Percentiles rank a stretch among this genome's conserved stretches.
Evolutionary conservation across 2,113 vertebrate genomes (phyloP).

Genomic region (Triplophysa rosa): DNA sequence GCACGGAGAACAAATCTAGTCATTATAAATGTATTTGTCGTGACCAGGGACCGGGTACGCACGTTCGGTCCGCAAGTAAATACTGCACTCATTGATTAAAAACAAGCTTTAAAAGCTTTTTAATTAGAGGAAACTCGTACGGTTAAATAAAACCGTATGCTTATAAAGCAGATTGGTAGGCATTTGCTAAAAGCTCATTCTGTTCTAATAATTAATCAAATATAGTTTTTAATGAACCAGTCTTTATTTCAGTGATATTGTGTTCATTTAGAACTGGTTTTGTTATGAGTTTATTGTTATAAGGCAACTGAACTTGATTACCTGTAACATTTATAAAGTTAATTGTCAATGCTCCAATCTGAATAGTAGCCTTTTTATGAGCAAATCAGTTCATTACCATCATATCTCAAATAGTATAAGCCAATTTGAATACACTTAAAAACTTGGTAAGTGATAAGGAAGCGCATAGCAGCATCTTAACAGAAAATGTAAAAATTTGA

Average conservation of each 20-base stretch:
- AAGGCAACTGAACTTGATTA: too few species aligned
- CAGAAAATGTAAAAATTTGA: too few species aligned
- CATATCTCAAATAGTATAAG: too few species aligned
- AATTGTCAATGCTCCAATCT: too few species aligned
- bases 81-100: conserved; percentile 65
- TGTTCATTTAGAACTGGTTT: not conserved
- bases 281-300: too few species aligned
- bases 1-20: conserved; percentile 60
- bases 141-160: conserved; percentile 46
- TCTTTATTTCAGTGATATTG: conserved; percentile 16
- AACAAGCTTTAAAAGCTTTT: conserved; percentile 80
- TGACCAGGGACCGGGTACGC: conserved; percentile 47
- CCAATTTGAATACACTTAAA: too few species aligned
- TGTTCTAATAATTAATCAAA: conserved; percentile 21
- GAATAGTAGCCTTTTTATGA: too few species aligned
- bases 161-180: conserved; percentile 55
- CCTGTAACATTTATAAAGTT: too few species aligned
- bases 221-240: not conserved
- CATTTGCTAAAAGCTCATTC: conserved; percentile 67
- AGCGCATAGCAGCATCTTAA: too few species aligned
- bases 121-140: conserved; percentile 70
- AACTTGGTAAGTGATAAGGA: too few species aligned
- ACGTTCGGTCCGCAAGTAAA: conserved; percentile 55
- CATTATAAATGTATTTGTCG: conserved; percentile 63
- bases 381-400: too few species aligned